These are phyloP conservation scores for Archaeoteleia sp. DNA, from an alignment of 2,888 invertebrate genomes.

Conservation along the genomic window DNA sequence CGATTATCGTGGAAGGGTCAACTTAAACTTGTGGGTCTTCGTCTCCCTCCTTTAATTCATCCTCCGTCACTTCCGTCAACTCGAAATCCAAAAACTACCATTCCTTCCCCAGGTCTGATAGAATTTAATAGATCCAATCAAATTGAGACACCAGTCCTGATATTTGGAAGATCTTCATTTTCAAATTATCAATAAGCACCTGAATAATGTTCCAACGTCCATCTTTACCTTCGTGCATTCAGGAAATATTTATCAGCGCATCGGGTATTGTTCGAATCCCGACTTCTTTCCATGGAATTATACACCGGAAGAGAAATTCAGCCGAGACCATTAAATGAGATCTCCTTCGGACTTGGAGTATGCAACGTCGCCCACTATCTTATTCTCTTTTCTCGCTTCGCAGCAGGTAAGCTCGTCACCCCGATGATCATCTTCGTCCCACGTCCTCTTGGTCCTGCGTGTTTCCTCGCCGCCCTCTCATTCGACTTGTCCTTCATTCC, in stretches of 20 bases:
- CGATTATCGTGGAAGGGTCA: conserved; percentile 68
- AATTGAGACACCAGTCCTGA: no score
- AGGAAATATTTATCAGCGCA: conserved; percentile 25
- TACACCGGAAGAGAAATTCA: conserved; percentile 44
- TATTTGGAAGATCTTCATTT: no score
- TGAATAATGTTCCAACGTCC: no score
- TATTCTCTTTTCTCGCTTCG: conserved; percentile 58
- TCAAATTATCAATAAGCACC: no score
- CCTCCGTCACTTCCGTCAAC: conserved; percentile 31
- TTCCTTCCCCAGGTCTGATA: no score
- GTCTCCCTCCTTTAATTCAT: conserved; percentile 49
- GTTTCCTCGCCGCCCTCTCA: conserved; percentile 34
- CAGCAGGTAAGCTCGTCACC: conserved; percentile 62
- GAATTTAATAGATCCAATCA: no score
- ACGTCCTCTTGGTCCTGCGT: conserved; percentile 40
- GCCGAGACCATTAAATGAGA: conserved; percentile 35
- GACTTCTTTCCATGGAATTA: conserved; percentile 16
- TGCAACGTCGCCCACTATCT: conserved; percentile 20
- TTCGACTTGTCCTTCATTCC: conserved; percentile 37
- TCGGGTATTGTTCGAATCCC: conserved; percentile 17
- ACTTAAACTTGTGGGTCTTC: conserved; percentile 68
- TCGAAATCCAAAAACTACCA: conserved; percentile 36
- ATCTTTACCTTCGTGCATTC: background rate
- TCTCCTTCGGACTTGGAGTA: conserved; percentile 6
- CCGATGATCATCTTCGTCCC: conserved; percentile 59